Base-by-base conservation (phyloP, 2,888 invertebrate genomes). In the Caradrina clavipalpis region DNA sequence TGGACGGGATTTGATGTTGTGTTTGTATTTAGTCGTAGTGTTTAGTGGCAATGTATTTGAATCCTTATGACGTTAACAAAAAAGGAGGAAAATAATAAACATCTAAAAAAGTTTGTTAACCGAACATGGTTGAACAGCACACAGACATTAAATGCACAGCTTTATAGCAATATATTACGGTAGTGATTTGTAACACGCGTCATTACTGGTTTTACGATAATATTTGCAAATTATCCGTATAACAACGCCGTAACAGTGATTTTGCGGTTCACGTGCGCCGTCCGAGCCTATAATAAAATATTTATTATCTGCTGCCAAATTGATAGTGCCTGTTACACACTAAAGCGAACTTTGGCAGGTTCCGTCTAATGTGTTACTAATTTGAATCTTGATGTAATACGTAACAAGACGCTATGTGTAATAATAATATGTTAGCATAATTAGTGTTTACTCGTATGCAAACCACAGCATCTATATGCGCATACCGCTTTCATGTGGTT, bases 171-270 rank as follows among this genome's bases (percentile, higher is more conserved):
- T 67, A 69, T 72, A 73, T 67, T 59, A 50, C 57, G 45, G 58
- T 22, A 31, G 59, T 73, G 69, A 82, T 82, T 73, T 80, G 69
- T 76, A 73, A 73, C 66, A 69, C 68, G 75, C 69, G 57, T 56
- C 68, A 82, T 76, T 82, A 68, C 59, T 53, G 59, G 65, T 57
- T 78, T 72, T 67, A 84, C 74, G 63, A 69, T 73, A 74, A 69
- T 68, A 73, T 74, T 76, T 76, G 63, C 70, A 81, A 83, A 82
- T 77, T 77, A 72, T 79, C 69, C 58, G 68, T 72, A 60, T 78
- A 83, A 81, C 73, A 76, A 50, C 63, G 69, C 65, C 67, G 71
- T 76, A 68, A 79, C 65, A 73, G 60, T 70, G 70, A 81, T 76
- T 76, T 81, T 62, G 69, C 69, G 81, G 75, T 76, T 69, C 64